Evolutionary conservation across 2,797 vertebrate species (phyloP), one percentile per base, ranked within the genome.

Genomic region (Muraenolepis orangiensis): DNA sequence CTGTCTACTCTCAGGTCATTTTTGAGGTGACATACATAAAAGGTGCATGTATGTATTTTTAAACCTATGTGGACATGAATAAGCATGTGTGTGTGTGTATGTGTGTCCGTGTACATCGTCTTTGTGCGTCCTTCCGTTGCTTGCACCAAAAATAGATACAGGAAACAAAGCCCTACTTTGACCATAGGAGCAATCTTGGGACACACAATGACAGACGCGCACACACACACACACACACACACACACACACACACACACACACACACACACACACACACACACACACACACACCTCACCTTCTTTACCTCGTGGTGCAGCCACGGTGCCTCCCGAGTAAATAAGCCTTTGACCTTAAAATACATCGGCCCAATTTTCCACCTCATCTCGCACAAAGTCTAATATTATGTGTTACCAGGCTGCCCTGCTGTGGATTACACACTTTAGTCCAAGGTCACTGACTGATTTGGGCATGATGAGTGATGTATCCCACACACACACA

Each of bases 221-320:
- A 70, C 20, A 38, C n/a, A 38, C n/a, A 18, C 36, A 46, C 20
- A 6, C 18, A 30, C 70, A 29, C 18, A 71, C 38, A 20, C 8
- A 20, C 6, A 57, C 20, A 20, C 51, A 57, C 20, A 57, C 51
- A 57, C 20, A 57, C 34, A 23, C 34, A 70, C 20, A 38, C n/a
- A 38, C n/a, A 18, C 36, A 46, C 20, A 6, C 18, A 30, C 70
- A 29, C 18, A 71, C 38, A 20, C 8, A 20, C 6, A 57, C 20
- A 20, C 51, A 57, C 20, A 57, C 51, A 57, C 20, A 57, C n/a
- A n/a, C 13, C 51, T 57, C 7, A 1, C 13, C 7, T 76, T 86
- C 80, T 82, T 34, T 69, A n/a, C 75, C 78, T 83, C 81, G 73
- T 81, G 74, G 77, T 76, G 74, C 72, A 70, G 34, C 74, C 64